Evolutionary conservation across 2,797 vertebrate species (phyloP).

Genomic region (Galaxias olidus): DNA sequence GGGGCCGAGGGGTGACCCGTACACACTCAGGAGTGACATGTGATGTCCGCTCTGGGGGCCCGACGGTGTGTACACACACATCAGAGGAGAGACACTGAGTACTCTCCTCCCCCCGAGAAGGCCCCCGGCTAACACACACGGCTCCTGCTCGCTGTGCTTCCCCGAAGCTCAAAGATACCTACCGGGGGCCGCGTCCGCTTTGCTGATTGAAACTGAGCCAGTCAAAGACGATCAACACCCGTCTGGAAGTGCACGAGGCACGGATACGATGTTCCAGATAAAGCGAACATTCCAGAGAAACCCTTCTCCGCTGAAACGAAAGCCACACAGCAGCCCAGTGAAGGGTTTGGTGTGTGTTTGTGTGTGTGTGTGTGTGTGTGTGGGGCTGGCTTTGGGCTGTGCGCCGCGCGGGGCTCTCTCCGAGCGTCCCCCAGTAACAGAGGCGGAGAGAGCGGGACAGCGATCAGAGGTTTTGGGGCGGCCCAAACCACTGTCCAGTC

Average conservation of each 20-base stretch:
- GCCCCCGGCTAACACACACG: slow-evolving; percentile 35
- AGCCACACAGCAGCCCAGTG: not conserved
- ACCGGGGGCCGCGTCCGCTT: no score
- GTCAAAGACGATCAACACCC: no score
- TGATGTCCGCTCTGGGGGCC: slow-evolving; percentile 21
- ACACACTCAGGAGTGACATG: slow-evolving; percentile 10
- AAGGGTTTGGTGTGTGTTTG: not conserved
- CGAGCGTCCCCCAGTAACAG: not conserved
- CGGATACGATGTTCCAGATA: slow-evolving; percentile 38
- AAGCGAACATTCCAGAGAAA: slow-evolving; percentile 10
- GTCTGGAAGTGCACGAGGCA: no score
- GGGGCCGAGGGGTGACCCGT: slow-evolving; percentile 59
- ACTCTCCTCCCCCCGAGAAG: slow-evolving; percentile 48
- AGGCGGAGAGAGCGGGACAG: not conserved
- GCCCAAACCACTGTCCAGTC: slow-evolving; percentile 49
- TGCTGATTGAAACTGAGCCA: no score
- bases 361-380: not conserved
- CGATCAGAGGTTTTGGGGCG: slow-evolving; percentile 22
- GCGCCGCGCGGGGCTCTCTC: no score
- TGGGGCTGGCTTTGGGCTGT: not conserved
- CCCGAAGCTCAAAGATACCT: no score
- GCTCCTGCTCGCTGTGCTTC: no score
- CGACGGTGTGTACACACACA: slow-evolving; percentile 11
- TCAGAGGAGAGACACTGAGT: slow-evolving; percentile 31
- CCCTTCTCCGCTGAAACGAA: not conserved